Evolutionary conservation across 1,140 invertebrate genomes (phyloP).

Genomic region (Rhizoglyphus robini): DNA sequence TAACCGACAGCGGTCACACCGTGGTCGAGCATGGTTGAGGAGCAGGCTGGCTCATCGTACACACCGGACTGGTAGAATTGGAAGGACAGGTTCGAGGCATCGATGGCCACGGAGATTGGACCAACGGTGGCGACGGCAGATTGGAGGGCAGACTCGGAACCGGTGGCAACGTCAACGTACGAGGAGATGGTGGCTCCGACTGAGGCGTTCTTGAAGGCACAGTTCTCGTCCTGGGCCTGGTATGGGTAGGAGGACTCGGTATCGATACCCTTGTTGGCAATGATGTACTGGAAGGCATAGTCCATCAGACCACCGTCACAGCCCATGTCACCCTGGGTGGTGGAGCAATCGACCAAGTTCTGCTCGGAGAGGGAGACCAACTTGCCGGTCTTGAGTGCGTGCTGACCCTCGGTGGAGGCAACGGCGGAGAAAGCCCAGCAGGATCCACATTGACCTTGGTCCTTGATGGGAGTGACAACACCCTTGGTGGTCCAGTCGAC

Average conservation of each 20-base stretch:
- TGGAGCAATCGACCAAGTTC: slow-evolving; percentile 22
- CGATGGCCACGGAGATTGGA: slow-evolving; percentile 70
- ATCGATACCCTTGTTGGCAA: slow-evolving; percentile 72
- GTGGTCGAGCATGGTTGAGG: slow-evolving; percentile 61
- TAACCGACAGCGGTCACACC: slow-evolving; percentile 76
- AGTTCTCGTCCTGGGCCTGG: slow-evolving; percentile 47
- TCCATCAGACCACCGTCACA: slow-evolving; percentile 19
- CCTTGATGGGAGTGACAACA: slow-evolving; percentile 75
- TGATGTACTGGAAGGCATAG: slow-evolving; percentile 46
- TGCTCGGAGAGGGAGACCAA: slow-evolving; percentile 54
- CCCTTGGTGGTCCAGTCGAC: slow-evolving; percentile 78
- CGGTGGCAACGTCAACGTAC: slow-evolving; percentile 57
- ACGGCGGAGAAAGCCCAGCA: slow-evolving; percentile 26
- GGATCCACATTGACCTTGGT: slow-evolving; percentile 47
- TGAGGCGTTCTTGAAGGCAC: slow-evolving; percentile 51
- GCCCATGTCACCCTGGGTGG: slow-evolving; percentile 24
- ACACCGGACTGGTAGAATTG: slow-evolving; percentile 55
- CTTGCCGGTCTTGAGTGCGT: slow-evolving; percentile 65
- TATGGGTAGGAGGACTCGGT: slow-evolving; percentile 83
- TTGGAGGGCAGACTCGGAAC: slow-evolving; percentile 53
- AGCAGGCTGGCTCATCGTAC: slow-evolving; percentile 53
- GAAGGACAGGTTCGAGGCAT: slow-evolving; percentile 64
- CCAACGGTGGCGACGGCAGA: slow-evolving; percentile 72
- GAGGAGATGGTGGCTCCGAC: slow-evolving; percentile 68
- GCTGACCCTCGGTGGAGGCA: slow-evolving; percentile 48